Conservation (phyloP, 2,797 vertebrate species). For the Brachyrhaphis roseni region DNA sequence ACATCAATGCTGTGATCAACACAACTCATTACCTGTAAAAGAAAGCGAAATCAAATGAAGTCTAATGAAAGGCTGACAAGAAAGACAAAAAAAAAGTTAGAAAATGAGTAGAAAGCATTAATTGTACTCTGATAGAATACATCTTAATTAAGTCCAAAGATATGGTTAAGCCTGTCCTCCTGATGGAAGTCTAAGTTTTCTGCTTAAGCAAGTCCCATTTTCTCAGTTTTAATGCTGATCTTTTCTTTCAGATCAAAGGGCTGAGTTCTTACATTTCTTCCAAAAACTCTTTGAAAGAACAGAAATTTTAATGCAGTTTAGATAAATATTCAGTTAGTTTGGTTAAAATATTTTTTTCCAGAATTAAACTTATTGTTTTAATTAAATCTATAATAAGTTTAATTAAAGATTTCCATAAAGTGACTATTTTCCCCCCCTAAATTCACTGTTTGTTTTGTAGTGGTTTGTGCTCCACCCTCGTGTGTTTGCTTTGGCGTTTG, state of each 20-base stretch:
- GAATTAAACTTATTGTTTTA: background rate
- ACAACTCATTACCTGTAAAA: constrained; percentile 59
- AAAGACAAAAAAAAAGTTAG: background rate
- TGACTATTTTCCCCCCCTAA: too few relatives aligned
- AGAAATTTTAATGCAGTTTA: constrained; percentile 22
- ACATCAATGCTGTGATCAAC: constrained; percentile 62
- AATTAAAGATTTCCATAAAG: background rate
- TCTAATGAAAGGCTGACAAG: constrained; percentile 29
- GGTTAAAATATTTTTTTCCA: constrained; percentile 22
- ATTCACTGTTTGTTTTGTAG: background rate
- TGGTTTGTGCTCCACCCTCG: background rate
- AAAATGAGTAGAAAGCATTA: constrained; percentile 5
- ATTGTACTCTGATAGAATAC: background rate
- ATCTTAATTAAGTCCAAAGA: constrained; percentile 3
- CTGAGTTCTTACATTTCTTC: background rate
- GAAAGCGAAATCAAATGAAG: constrained; percentile 24
- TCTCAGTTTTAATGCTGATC: background rate
- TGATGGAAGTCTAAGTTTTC: background rate
- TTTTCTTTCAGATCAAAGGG: background rate
- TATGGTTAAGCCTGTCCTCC: background rate
- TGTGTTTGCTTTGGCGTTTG: background rate
- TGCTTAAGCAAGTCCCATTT: background rate
- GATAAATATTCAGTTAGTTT: constrained; percentile 19
- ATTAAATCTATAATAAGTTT: background rate
- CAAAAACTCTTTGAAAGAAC: background rate